Evolutionary conservation across 2,113 vertebrate species (phyloP).

Genomic region (Hassar affinis): DNA sequence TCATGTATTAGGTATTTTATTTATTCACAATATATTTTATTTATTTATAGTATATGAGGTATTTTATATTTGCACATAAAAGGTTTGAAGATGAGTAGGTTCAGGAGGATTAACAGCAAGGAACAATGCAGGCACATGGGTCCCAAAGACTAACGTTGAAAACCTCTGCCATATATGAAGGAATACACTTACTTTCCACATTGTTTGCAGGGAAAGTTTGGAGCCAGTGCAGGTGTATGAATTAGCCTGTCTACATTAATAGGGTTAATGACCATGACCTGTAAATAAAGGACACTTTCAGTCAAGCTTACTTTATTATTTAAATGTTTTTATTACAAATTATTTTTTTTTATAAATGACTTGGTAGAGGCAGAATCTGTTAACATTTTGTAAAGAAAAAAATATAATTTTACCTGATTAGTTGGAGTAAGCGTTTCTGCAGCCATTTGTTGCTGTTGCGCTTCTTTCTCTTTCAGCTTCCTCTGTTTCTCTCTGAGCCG

Average conservation of each 20-base stretch:
- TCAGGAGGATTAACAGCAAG: not conserved
- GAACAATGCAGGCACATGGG: not conserved
- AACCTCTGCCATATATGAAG: not conserved
- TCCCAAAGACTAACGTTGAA: not conserved
- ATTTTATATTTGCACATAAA: not conserved
- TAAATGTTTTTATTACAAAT: not conserved
- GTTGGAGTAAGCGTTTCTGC: slow-evolving; percentile 52
- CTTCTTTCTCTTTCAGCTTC: slow-evolving; percentile 61
- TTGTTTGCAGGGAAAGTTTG: slow-evolving; percentile 77
- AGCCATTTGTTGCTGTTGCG: slow-evolving; percentile 44
- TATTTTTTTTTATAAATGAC: too few relatives aligned
- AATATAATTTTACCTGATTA: slow-evolving; percentile 28
- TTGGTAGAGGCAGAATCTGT: not conserved
- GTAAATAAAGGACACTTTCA: slow-evolving; percentile 24
- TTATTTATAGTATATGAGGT: too few relatives aligned
- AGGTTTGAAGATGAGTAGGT: not conserved
- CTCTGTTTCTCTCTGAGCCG: slow-evolving; percentile 68
- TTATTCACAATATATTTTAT: not conserved
- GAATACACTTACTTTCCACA: slow-evolving; percentile 77
- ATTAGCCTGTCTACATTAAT: slow-evolving; percentile 52
- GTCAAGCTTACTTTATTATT: slow-evolving; percentile 1
- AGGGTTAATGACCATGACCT: slow-evolving; percentile 58
- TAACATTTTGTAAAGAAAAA: not conserved
- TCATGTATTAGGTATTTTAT: not conserved
- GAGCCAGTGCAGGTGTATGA: slow-evolving; percentile 63